phyloP scores from a whole-genome alignment of 1,140 invertebrate species.

The fruit fly (Drosophila melanogaster) region DNA sequence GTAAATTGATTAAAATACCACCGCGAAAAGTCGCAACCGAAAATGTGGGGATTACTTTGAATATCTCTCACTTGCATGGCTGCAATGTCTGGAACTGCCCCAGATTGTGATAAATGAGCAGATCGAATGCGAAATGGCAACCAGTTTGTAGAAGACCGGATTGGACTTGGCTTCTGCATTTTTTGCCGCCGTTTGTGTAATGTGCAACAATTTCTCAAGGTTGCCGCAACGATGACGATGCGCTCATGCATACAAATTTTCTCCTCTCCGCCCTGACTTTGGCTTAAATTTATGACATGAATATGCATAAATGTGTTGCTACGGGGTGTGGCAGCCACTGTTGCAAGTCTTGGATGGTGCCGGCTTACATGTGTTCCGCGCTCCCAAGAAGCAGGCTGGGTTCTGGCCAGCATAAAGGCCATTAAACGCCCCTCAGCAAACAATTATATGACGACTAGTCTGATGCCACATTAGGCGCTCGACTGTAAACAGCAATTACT shows the following conservation, averaged over 20 bases:
- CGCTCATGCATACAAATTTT: slow-evolving; percentile 72
- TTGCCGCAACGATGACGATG: slow-evolving; percentile 56
- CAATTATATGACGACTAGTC: slow-evolving; percentile 69
- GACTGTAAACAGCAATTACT: slow-evolving; percentile 77
- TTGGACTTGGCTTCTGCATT: slow-evolving; percentile 31
- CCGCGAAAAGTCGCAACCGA: slow-evolving; percentile 1
- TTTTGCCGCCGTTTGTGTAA: slow-evolving; percentile 26
- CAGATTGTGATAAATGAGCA: slow-evolving; percentile 50
- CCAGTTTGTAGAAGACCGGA: slow-evolving; percentile 52
- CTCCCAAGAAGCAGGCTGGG: slow-evolving; percentile 20
- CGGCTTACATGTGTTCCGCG: slow-evolving; percentile 61
- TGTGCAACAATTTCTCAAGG: slow-evolving; percentile 68
- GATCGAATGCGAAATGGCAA: slow-evolving; percentile 52
- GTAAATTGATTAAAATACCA: slow-evolving; percentile 2
- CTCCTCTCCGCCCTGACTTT: slow-evolving; percentile 16
- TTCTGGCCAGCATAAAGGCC: slow-evolving; percentile 39
- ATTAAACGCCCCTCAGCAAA: slow-evolving; percentile 81
- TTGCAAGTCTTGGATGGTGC: slow-evolving; percentile 49
- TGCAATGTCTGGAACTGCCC: slow-evolving; percentile 22
- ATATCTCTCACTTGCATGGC: slow-evolving; percentile 14
- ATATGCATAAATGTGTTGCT: slow-evolving; percentile 78
- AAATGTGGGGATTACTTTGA: slow-evolving; percentile 20
- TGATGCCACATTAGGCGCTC: slow-evolving; percentile 63
- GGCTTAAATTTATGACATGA: slow-evolving; percentile 77
- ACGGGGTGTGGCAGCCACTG: slow-evolving; percentile 55